A percentile compares a stretch with the other conserved stretches of the same genome.
phyloP scores from a whole-genome alignment of 2,797 vertebrate species.

The Channallabes apus region DNA sequence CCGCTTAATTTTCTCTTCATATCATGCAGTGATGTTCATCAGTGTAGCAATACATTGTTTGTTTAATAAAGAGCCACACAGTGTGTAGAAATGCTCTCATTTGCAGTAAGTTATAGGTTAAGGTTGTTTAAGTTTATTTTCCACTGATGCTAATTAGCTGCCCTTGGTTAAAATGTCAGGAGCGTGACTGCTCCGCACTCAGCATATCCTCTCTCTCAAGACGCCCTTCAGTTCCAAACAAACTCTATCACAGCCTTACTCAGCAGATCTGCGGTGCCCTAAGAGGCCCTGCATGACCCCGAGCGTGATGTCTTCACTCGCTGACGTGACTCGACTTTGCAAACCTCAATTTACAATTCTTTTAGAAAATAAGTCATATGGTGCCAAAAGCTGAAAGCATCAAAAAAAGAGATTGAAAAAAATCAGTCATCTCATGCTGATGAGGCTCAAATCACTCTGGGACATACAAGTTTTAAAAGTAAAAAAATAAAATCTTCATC shows the following conservation, averaged over 20 bases:
- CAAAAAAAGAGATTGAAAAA: background rate
- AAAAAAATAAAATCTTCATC: background rate
- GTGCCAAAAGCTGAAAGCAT: slow-evolving; percentile 4
- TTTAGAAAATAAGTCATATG: slow-evolving; percentile 1
- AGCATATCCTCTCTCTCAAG: background rate
- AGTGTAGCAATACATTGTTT: slow-evolving; percentile 3
- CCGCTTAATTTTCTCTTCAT: background rate
- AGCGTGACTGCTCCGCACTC: background rate
- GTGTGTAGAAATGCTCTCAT: background rate
- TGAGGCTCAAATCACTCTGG: slow-evolving; percentile 38
- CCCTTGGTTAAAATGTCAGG: background rate
- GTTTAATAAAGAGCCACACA: background rate
- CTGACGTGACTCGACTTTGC: background rate
- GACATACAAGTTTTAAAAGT: background rate
- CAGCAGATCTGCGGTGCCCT: background rate
- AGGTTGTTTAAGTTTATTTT: background rate
- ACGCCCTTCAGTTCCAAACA: background rate
- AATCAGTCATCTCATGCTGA: slow-evolving; percentile 42
- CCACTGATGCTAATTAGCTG: slow-evolving; percentile 14
- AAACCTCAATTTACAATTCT: background rate
- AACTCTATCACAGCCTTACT: slow-evolving; percentile 17
- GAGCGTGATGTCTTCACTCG: background rate
- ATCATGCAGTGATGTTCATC: background rate
- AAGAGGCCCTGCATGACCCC: background rate
- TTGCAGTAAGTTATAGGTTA: background rate